Base-by-base conservation (phyloP, 2,888 invertebrate genomes). In the Trypoxylon attenuatum region DNA sequence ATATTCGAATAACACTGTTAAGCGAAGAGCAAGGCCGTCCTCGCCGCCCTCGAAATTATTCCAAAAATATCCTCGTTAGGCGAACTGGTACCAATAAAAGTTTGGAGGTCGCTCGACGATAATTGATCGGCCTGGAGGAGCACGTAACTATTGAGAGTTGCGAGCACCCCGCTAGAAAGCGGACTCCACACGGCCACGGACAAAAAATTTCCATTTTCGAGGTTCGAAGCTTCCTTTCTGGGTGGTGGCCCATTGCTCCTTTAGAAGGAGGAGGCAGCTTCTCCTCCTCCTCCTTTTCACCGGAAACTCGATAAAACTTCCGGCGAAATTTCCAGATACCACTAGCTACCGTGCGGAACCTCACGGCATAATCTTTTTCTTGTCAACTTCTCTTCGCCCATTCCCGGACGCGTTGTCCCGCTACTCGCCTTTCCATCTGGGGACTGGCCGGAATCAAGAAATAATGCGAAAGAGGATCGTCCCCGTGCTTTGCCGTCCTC, bases 251-350 rank as follows among this genome's bases (percentile, higher is more conserved):
- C 10, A 10, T 15, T 33, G 10, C 43, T 25, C 27, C 45, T 41
- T 43, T 55, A 39, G 39, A 25, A 41, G 6, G 23, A 22, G 22
- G 41, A 59, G 45, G 19, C 59, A 47, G 13, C 18, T 39, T 18
- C 16, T 39, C 39, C 18, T 33, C 18, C 39, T n/a, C n/a, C n/a
- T n/a, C n/a, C n/a, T n/a, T 56, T 13, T 52, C 53, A 56, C 19
- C 71, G 68, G 43, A 60, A 71, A 69, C 57, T 71, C 60, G 69
- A 58, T 54, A 60, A 72, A 71, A 69, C 69, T 74, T 63, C 46
- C 47, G 55, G 29, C 46, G 47, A 68, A 62, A 71, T 71, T 63
- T 64, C 46, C 60, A 47, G 63, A 64, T 52, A 60, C 45, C 49
- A 47, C 47, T 10, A 64, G 22, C 23, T 54, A 39, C 39, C 43